Conservation (phyloP, 2,797 vertebrate genomes). For the Sebastes taczanowskii region DNA sequence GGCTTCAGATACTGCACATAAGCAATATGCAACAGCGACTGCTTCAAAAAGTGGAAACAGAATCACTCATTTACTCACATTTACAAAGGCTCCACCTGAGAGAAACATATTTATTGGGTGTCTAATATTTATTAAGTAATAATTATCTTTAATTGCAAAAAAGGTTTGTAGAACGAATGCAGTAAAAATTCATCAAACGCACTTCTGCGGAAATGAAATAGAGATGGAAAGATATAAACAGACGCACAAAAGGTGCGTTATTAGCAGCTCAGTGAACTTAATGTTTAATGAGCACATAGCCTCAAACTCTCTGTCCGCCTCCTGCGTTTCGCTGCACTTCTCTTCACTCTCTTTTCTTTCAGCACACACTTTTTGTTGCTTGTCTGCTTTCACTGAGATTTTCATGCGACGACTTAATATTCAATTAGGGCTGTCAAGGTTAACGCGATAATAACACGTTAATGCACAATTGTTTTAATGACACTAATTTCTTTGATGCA, state of each 20-base stretch:
- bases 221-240: background rate
- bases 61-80: background rate
- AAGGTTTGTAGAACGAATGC: background rate
- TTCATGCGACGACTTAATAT: background rate
- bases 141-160: background rate
- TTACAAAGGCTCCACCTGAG: background rate
- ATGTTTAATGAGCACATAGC: background rate
- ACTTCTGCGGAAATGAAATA: background rate
- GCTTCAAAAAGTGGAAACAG: background rate
- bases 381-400: background rate
- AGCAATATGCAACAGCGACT: too few species aligned
- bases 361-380: background rate
- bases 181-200: background rate
- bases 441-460: too few species aligned
- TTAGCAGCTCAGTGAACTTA: background rate
- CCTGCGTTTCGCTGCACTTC: background rate
- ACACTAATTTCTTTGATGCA: too few species aligned
- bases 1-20: background rate
- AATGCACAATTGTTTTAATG: too few species aligned
- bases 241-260: background rate
- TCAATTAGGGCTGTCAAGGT: too few species aligned
- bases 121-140: background rate
- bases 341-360: background rate
- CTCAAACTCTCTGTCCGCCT: background rate
- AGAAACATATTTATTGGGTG: background rate